Evolutionary conservation across 2,113 vertebrate genomes (phyloP).

Genomic region (Ivindomyrus marchei): DNA sequence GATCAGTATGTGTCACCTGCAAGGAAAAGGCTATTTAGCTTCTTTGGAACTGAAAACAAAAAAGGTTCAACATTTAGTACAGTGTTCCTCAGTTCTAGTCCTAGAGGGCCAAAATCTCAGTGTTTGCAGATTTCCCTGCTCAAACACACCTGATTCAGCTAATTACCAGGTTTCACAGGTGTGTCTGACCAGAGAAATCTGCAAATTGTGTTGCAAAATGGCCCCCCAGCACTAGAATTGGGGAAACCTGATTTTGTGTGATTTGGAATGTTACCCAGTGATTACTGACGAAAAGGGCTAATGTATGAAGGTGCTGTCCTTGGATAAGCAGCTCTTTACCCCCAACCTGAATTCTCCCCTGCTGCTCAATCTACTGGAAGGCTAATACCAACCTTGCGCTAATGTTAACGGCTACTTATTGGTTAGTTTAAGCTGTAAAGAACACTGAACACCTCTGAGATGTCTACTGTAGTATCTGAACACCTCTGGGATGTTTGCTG

Average conservation of each 20-base stretch:
- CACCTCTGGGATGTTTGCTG: too few species aligned
- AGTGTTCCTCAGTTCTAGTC: background rate
- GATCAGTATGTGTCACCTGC: background rate
- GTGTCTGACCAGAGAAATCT: background rate
- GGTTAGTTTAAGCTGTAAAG: background rate
- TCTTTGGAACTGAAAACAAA: background rate
- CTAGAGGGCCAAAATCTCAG: background rate
- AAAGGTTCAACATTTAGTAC: background rate
- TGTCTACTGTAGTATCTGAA: too few species aligned
- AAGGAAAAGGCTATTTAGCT: background rate
- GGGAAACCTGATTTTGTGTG: background rate
- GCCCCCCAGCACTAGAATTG: background rate
- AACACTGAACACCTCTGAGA: too few species aligned
- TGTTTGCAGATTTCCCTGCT: background rate
- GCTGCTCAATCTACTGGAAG: background rate
- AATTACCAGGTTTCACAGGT: background rate
- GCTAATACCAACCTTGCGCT: background rate
- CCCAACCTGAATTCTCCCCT: background rate
- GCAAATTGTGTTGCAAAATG: background rate
- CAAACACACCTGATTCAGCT: background rate
- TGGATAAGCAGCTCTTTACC: background rate
- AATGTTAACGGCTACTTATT: background rate
- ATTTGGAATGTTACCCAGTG: background rate
- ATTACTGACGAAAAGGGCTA: background rate
- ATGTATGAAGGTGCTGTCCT: background rate